A percentile compares a stretch with the other conserved stretches of the same genome.
Conservation (phyloP, 2,797 vertebrate genomes). For the Artibeus lituratus region DNA sequence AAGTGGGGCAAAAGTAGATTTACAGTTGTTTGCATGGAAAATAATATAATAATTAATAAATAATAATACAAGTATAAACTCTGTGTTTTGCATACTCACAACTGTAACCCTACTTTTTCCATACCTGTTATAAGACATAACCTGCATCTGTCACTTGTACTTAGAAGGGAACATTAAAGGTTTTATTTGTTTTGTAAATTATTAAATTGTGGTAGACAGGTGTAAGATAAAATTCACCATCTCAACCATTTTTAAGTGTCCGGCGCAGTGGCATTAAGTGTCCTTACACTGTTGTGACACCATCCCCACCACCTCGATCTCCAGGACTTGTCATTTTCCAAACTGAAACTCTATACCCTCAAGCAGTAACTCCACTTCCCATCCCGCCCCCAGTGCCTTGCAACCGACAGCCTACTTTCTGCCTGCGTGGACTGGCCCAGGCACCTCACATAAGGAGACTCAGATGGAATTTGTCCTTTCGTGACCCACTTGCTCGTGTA, state of each 20-base stretch:
- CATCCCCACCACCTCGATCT: background rate
- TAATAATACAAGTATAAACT: background rate
- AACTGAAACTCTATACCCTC: background rate
- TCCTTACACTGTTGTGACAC: background rate
- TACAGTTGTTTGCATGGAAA: background rate
- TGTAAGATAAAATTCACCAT: background rate
- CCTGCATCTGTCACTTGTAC: background rate
- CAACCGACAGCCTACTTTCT: background rate
- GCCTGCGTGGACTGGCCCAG: background rate
- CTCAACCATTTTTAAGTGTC: background rate
- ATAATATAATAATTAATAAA: background rate
- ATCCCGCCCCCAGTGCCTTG: background rate
- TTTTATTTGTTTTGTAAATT: background rate
- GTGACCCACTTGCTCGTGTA: background rate
- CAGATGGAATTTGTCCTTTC: background rate
- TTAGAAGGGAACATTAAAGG: background rate
- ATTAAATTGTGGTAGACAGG: background rate
- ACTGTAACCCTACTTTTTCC: background rate
- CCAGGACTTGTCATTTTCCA: background rate
- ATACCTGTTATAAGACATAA: background rate
- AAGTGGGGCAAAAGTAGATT: background rate
- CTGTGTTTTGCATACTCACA: background rate
- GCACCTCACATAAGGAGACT: background rate
- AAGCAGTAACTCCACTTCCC: background rate
- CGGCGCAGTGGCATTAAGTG: background rate